Evolutionary conservation across 2,113 vertebrate genomes (phyloP).

Genomic region (Isurus oxyrinchus): DNA sequence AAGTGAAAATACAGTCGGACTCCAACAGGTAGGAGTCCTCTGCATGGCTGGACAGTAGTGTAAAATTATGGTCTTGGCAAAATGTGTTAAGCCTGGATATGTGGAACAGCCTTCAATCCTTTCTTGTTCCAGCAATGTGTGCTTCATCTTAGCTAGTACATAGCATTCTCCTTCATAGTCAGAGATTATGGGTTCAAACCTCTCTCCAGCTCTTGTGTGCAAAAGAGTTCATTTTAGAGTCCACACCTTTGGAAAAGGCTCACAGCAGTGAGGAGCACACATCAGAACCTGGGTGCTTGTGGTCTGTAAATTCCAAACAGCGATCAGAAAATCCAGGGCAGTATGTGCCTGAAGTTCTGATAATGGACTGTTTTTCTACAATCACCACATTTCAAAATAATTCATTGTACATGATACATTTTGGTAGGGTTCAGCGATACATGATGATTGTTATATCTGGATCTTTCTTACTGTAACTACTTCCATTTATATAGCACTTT

Average conservation of each 20-base stretch:
- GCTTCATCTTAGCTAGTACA: too few species aligned
- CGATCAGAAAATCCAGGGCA: background rate
- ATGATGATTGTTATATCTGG: background rate
- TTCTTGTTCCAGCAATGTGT: background rate
- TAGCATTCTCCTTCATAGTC: background rate
- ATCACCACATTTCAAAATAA: background rate
- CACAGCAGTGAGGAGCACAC: background rate
- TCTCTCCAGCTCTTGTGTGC: background rate
- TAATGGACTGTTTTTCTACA: background rate
- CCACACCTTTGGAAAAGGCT: background rate
- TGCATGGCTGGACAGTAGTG: background rate
- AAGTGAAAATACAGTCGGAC: constrained; percentile 50
- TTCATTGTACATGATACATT: background rate
- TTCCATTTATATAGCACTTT: background rate
- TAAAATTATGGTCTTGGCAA: background rate
- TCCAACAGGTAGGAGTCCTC: background rate
- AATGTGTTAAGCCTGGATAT: background rate
- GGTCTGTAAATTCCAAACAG: background rate
- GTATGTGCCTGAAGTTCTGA: background rate
- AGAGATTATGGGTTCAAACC: background rate
- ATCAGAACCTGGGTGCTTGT: background rate
- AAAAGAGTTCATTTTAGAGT: background rate
- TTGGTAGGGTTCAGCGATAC: background rate
- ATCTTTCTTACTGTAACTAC: background rate
- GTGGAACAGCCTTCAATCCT: background rate